Evolutionary conservation across 2,113 vertebrate species (phyloP), one percentile per base, ranked within the genome.

Genomic region (Orycteropus afer): DNA sequence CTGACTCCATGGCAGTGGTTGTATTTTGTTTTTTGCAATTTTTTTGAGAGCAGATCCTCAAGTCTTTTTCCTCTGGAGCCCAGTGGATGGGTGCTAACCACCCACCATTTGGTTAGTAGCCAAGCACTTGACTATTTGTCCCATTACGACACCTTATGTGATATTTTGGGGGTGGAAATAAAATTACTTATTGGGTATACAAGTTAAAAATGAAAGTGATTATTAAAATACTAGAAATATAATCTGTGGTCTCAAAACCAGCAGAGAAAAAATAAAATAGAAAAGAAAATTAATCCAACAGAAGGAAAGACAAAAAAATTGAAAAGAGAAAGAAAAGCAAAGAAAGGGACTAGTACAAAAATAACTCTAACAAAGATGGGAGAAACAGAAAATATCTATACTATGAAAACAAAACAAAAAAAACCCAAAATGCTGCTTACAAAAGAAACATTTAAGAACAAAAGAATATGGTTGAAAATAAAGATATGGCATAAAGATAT

Each of bases 401-500:
- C 13, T n/a, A 71, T 7, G 22, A 12, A 45, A 42, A 69, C 59
- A 65, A 53, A 8, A 34, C 2, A 51, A 71, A 37, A 37, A n/a
- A n/a, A n/a, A n/a, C n/a, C n/a, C 51, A 37, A 78, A 86, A 29
- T 45, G 14, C 12, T 59, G 1, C 13, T 67, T 84, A 45, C 12
- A 51, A 74, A 94, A 65, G 37, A 85, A 63, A n/a, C 32, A 86
- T 29, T 88, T 71, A 77, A 73, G 40, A 15, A 73, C 15, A 74
- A 89, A 86, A 89, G 9, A 27, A 90, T 10, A 69, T 32, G 40
- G n/a, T 34, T 71, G n/a, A 67, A 93, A 95, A 37, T 80, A 63
- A 95, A 57, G 14, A 78, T n/a, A 57, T 4, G 42, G 32, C 14
- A 69, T 40, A 88, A 86, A 73, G 10, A 77, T 34, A 81, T 12